Percentiles rank a stretch among this genome's conserved stretches.
phyloP scores from a whole-genome alignment of 2,888 invertebrate species.

The Eledone cirrhosa region DNA sequence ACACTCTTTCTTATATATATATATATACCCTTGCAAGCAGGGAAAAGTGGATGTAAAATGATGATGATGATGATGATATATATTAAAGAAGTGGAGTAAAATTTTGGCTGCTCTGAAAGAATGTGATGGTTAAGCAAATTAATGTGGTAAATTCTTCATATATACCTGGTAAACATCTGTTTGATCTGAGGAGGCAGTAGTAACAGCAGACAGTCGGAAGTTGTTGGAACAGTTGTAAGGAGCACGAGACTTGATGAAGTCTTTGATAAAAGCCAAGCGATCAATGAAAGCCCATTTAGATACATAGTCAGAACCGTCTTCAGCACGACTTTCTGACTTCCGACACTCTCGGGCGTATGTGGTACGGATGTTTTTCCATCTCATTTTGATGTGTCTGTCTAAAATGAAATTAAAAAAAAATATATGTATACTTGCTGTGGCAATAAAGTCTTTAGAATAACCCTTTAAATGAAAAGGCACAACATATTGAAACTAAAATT shows the following conservation, averaged over 20 bases:
- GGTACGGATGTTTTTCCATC: constrained; percentile 15
- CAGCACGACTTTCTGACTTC: background rate
- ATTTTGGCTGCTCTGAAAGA: too few relatives aligned
- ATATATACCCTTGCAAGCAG: too few relatives aligned
- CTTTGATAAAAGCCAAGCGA: constrained; percentile 7
- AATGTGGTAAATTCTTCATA: too few relatives aligned
- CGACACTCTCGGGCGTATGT: constrained; percentile 19
- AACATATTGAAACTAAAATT: too few relatives aligned
- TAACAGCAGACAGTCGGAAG: background rate
- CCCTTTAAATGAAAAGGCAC: too few relatives aligned
- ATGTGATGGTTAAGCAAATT: too few relatives aligned
- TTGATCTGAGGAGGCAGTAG: background rate
- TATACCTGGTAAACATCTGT: constrained; percentile 10
- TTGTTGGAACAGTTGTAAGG: background rate
- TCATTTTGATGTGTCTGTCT: constrained; percentile 12
- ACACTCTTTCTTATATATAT: too few relatives aligned
- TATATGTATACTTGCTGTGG: background rate
- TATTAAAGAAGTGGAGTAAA: too few relatives aligned
- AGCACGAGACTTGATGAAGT: background rate
- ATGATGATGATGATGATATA: too few relatives aligned
- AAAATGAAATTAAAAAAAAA: background rate
- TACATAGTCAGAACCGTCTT: background rate
- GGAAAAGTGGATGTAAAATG: too few relatives aligned
- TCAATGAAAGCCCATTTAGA: constrained; percentile 24
- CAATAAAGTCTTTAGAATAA: too few relatives aligned